Conservation (phyloP, 2,113 vertebrate species). For the Pygoscelis adeliae region DNA sequence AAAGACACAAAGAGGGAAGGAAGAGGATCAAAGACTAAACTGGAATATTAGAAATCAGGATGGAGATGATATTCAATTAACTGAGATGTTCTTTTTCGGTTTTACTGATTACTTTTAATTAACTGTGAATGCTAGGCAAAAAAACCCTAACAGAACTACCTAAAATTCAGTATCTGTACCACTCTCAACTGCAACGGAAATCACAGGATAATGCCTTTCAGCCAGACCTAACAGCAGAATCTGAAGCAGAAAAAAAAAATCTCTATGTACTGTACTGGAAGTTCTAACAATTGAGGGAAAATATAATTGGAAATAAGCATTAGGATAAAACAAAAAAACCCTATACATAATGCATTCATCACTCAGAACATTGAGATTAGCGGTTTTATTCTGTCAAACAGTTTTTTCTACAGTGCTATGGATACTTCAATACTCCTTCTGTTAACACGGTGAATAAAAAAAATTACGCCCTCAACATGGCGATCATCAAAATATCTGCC, state of each 20-base stretch:
- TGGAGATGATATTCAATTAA: neutral
- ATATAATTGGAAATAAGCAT: neutral
- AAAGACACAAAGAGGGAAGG: neutral
- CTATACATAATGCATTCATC: neutral
- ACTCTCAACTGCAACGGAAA: neutral
- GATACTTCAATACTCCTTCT: neutral
- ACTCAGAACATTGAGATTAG: neutral
- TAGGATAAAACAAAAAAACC: neutral
- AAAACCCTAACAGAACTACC: neutral
- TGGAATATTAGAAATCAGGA: neutral
- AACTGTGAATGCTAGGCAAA: neutral
- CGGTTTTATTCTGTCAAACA: neutral
- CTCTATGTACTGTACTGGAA: neutral
- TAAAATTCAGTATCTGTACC: neutral
- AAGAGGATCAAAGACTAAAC: neutral
- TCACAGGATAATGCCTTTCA: neutral
- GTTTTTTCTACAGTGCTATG: neutral
- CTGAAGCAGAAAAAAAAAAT: neutral
- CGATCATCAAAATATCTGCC: neutral
- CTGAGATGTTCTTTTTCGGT: neutral
- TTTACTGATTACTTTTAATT: neutral
- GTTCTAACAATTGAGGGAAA: neutral
- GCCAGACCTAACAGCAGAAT: neutral
- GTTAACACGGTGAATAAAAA: neutral
- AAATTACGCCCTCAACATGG: neutral